Base-by-base conservation (phyloP, 1,140 invertebrate species). In the Macrotrachela quadricornifera region DNA sequence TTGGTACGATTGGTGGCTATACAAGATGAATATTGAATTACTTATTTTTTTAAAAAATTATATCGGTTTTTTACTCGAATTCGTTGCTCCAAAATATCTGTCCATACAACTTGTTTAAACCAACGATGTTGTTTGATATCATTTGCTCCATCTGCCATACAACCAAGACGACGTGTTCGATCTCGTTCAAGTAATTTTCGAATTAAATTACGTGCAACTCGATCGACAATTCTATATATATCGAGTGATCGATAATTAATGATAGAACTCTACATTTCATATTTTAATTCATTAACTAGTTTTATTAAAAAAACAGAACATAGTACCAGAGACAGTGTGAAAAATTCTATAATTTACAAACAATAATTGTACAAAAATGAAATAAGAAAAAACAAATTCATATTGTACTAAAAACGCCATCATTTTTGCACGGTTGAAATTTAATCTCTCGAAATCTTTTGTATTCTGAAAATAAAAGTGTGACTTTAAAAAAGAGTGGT, bases 331-430 rank as follows among this genome's bases (percentile, higher is more conserved):
- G n/a, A n/a, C 91, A 55, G 94, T 91, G 8, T 83, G 85, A 64
- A 91, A 88, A 0, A 85, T 83, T 67, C 87, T 87, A 60, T 90
- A 84, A 64, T 91, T 87, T 68, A 84, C 88, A 69, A 92, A 95
- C 6, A 88, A 88, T 8, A 87, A 86, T 68, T 84, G 88, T 0
- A 74, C 69, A 57, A 43, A 64, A 59, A 47, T 54, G n/a, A 36
- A 46, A 10, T 10, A 17, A 10, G 30, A 10, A n/a, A 36, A 36
- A 46, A 18, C 10, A 18, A 10, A 36, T 10, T 10, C 45, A 36
- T 10, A 17, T 36, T n/a, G n/a, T n/a, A n/a, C n/a, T n/a, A n/a
- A n/a, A n/a, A n/a, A n/a, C n/a, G n/a, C n/a, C n/a, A n/a, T n/a
- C n/a, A n/a, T n/a, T n/a, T n/a, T n/a, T n/a, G n/a, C n/a, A n/a